phyloP scores from a whole-genome alignment of 2,888 invertebrate genomes.

The Bombylius major region DNA sequence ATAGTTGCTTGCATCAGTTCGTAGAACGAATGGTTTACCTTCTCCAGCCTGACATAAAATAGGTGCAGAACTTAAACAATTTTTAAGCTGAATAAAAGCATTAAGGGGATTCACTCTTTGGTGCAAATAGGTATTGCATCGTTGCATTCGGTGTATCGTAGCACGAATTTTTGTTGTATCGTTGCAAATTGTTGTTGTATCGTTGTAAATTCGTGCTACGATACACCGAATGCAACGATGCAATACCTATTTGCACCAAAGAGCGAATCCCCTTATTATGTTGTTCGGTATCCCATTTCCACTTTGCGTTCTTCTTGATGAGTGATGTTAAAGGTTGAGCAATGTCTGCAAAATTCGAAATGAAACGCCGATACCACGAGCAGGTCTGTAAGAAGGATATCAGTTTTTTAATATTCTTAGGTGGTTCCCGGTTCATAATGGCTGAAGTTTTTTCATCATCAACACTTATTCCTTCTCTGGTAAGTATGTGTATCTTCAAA shows the following conservation, averaged over 20 bases:
- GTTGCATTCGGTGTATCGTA: no score
- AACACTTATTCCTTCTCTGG: background rate
- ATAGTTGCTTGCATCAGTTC: constrained; percentile 20
- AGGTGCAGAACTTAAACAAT: constrained; percentile 9
- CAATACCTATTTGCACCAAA: no score
- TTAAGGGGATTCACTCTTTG: no score
- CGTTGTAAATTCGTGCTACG: no score
- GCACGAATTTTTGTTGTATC: no score
- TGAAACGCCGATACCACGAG: no score
- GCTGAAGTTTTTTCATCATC: constrained; percentile 11
- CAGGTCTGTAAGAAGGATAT: constrained; percentile 18
- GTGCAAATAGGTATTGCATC: no score
- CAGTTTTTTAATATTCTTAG: constrained; percentile 17
- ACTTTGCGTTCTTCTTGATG: constrained; percentile 17
- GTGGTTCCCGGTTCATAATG: constrained; percentile 17
- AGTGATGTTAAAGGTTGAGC: constrained; percentile 20
- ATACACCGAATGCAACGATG: no score
- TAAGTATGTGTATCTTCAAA: no score
- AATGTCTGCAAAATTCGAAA: constrained; percentile 16
- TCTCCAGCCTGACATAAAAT: constrained; percentile 15
- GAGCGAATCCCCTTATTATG: no score
- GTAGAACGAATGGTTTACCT: constrained; percentile 17
- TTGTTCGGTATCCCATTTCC: constrained; percentile 19
- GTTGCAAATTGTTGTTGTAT: no score
- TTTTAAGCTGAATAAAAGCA: constrained; percentile 17